Evolutionary conservation across 2,113 vertebrate species (phyloP), one percentile per base, ranked within the genome.

Genomic region (Podilymbus podiceps): DNA sequence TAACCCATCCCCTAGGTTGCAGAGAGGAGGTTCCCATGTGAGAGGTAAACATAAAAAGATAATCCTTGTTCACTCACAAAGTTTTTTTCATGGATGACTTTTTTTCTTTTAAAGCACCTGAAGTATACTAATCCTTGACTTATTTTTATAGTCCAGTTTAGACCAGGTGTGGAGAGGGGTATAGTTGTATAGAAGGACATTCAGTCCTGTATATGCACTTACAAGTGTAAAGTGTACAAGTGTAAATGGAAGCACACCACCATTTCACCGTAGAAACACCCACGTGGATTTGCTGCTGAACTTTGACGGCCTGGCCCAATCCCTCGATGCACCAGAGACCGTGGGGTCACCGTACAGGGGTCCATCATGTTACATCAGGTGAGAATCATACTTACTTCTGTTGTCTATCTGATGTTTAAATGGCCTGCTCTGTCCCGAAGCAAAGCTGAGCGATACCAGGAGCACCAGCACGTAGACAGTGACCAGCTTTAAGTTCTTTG

Each of bases 351-450:
- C 49, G 2, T 2, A 5, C 2, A 20, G 38, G 68, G n/a, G 6
- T 4, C 55, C 38, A 22, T 25, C 9, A 0, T 52, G 4, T 38
- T 6, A 19, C 28, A 2, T 28, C 89, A 75, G 68, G 84, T 89
- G 76, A 81, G 74, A 24, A 17, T 59, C n/a, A 15, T 88, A 93
- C 99, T 98, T 98, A 99, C 99, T 99, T 98, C 99, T 99, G 97
- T 98, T 99, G 97, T 99, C 98, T 77, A 99, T 98, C 63, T 99
- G 98, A 94, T 99, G 98, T 95, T 98, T 98, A 92, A 98, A 97
- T 4, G 98, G 98, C 88, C 98, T 98, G 97, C 95, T 96, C 77
- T 98, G 98, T 59, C 97, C 98, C 64, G 97, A 93, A 83, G 97
- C 97, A 91, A 98, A 85, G 93, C 95, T 98, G 91, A 95, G 93